phyloP scores from a whole-genome alignment of 2,888 invertebrate species.

The Malacosoma neustria region DNA sequence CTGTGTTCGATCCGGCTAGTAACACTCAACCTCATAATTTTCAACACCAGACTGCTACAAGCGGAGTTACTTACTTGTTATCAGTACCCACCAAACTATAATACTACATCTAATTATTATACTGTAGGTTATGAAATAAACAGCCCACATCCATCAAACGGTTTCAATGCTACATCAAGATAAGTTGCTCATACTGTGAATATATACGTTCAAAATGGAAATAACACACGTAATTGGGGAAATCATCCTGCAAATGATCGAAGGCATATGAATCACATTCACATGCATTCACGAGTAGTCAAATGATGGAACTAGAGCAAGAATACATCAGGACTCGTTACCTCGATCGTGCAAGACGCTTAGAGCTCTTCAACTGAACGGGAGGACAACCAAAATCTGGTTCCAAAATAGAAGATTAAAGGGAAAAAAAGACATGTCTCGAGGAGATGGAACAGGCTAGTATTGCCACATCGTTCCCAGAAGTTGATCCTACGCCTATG shows the following conservation, averaged over 20 bases:
- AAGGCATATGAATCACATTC: conserved; percentile 19
- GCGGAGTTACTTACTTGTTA: no score
- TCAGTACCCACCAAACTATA: conserved; percentile 11
- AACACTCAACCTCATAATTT: conserved; percentile 3
- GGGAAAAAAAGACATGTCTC: conserved; percentile 74
- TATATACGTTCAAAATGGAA: conserved; percentile 8
- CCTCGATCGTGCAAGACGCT: conserved; percentile 81
- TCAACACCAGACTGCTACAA: no score
- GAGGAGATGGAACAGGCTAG: conserved; percentile 38
- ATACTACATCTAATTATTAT: conserved; percentile 10
- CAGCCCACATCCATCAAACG: conserved; percentile 1
- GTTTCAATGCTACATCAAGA: no score
- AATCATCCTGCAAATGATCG: conserved; percentile 10
- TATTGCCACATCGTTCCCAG: conserved; percentile 31
- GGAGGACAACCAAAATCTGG: conserved; percentile 83
- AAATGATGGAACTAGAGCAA: conserved; percentile 83
- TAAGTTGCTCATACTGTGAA: conserved; percentile 2
- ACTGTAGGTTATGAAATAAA: no score
- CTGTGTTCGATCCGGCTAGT: background rate
- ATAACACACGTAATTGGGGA: conserved; percentile 4
- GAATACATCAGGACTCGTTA: conserved; percentile 82
- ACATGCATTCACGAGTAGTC: conserved; percentile 85
- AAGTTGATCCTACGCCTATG: conserved; percentile 19
- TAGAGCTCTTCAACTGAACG: conserved; percentile 62
- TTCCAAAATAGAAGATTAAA: conserved; percentile 64